Base-by-base conservation (phyloP, 2,888 invertebrate genomes). In the Phengaris arion region DNA sequence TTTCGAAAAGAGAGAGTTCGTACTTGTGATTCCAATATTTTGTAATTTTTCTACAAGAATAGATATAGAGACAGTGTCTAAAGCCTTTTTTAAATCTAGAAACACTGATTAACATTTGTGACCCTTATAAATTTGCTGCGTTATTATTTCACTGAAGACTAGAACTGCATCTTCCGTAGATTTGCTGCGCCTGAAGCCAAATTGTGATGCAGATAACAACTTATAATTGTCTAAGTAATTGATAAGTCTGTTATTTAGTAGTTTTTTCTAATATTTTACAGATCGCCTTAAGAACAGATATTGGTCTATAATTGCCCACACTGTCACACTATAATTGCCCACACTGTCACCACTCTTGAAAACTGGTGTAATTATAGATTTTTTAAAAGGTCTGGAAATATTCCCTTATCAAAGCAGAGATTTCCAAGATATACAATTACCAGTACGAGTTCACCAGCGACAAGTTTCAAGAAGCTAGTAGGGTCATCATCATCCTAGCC, bases 151-250 rank as follows among this genome's bases (percentile, higher is more conserved):
- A 48, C 46, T 69, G 3, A 69, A 9, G n/a, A 15, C 48, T 69
- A 48, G 3, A 4, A 69, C 69, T 46, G 69, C 69, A n/a, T 69
- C 69, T 48, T 69, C 69, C n/a, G 69, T 69, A 2, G 69, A 69
- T 15, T 13, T 69, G 8, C 69, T 15, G 7, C n/a, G 69, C 2
- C 46, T 69, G 9, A 69, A 69, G 22, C 69, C 69, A 46, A 69
- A 69, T 46, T 69, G 69, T 15, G 48, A 13, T 6, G 22, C 22
- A 22, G 22, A 22, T 22, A 46, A 9, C 10, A 69, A 46, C 6
- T 69, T 48, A 7, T 69, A 69, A 48, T 69, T 69, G 8, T 46
- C 9, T 46, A 69, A 12, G 13, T 48, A 69, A 48, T 13, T n/a
- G 5, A 69, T 3, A n/a, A 46, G 46, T 48, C 69, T 69, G 48